Evolutionary conservation across 2,888 invertebrate species (phyloP).

Genomic region (Sesia bembeciformis): DNA sequence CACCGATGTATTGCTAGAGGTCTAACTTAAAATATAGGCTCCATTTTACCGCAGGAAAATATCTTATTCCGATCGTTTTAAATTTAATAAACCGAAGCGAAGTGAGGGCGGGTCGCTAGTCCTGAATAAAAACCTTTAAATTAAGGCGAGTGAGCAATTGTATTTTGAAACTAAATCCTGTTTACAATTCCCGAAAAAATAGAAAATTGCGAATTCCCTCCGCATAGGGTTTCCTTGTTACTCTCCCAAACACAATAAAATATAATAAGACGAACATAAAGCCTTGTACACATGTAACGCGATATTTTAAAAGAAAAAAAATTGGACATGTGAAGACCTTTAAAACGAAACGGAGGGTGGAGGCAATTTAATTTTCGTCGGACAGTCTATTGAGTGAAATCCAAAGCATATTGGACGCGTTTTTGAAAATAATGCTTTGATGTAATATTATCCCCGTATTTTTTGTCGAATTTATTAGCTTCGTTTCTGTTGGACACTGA

Average conservation of each 20-base stretch:
- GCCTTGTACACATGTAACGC: slow-evolving; percentile 39
- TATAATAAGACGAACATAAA: slow-evolving; percentile 51
- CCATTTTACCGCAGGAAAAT: too few relatives aligned
- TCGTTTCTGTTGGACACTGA: slow-evolving; percentile 19
- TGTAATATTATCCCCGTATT: slow-evolving; percentile 50
- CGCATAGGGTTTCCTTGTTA: slow-evolving; percentile 32
- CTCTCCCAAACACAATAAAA: slow-evolving; percentile 33
- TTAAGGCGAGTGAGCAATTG: too few relatives aligned
- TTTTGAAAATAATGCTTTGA: slow-evolving; percentile 15
- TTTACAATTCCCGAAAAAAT: slow-evolving; percentile 1
- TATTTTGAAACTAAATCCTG: too few relatives aligned
- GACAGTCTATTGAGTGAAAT: slow-evolving; percentile 63
- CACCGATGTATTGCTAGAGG: too few relatives aligned
- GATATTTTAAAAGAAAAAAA: slow-evolving; percentile 56
- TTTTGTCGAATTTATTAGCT: slow-evolving; percentile 37
- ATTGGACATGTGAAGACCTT: slow-evolving; percentile 60
- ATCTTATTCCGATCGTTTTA: too few relatives aligned
- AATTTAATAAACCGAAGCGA: too few relatives aligned
- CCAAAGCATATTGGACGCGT: slow-evolving; percentile 60
- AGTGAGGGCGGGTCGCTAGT: too few relatives aligned
- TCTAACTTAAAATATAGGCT: too few relatives aligned
- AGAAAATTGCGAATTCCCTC: slow-evolving; percentile 18
- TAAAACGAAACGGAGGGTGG: slow-evolving; percentile 46
- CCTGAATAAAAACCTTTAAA: too few relatives aligned
- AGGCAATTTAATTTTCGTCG: slow-evolving; percentile 62